Conservation (phyloP, 2,888 invertebrate genomes). For the Strigamia transsilvanica region DNA sequence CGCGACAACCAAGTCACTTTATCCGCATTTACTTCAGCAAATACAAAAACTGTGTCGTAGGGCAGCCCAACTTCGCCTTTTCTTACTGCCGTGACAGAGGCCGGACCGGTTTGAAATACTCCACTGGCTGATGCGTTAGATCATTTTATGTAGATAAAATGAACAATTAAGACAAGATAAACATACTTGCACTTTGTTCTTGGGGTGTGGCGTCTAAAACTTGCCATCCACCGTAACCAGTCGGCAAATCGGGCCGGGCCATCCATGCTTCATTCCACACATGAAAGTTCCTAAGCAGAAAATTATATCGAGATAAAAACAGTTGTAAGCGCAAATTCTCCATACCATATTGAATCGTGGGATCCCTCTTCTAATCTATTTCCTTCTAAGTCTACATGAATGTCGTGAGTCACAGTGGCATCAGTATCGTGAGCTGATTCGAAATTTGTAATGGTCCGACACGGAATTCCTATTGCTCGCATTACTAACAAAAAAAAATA, state of each 20-base stretch:
- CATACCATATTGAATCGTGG: slow-evolving; percentile 76
- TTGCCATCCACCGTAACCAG: slow-evolving; percentile 83
- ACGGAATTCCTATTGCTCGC: slow-evolving; percentile 79
- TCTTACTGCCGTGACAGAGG: slow-evolving; percentile 77
- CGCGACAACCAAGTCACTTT: slow-evolving; percentile 74
- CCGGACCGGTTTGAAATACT: slow-evolving; percentile 67
- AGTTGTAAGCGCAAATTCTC: not conserved
- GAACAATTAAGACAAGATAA: slow-evolving; percentile 46
- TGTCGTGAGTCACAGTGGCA: slow-evolving; percentile 77
- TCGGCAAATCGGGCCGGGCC: slow-evolving; percentile 77
- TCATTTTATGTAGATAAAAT: not conserved
- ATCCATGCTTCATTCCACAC: slow-evolving; percentile 86
- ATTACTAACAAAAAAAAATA: slow-evolving; percentile 69
- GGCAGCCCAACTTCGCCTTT: slow-evolving; percentile 77
- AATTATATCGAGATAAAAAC: not conserved
- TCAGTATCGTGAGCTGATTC: slow-evolving; percentile 82
- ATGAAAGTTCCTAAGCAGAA: slow-evolving; percentile 73
- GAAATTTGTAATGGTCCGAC: slow-evolving; percentile 80
- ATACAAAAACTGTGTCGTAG: slow-evolving; percentile 79
- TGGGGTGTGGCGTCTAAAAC: slow-evolving; percentile 82
- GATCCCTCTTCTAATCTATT: slow-evolving; percentile 74
- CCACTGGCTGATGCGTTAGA: slow-evolving; percentile 57
- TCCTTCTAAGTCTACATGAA: slow-evolving; percentile 74
- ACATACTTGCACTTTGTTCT: slow-evolving; percentile 73
- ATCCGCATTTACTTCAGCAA: slow-evolving; percentile 81